Base-by-base conservation (phyloP, 64 coral and sea anemone species). In the Cladopsammia gracilis region DNA sequence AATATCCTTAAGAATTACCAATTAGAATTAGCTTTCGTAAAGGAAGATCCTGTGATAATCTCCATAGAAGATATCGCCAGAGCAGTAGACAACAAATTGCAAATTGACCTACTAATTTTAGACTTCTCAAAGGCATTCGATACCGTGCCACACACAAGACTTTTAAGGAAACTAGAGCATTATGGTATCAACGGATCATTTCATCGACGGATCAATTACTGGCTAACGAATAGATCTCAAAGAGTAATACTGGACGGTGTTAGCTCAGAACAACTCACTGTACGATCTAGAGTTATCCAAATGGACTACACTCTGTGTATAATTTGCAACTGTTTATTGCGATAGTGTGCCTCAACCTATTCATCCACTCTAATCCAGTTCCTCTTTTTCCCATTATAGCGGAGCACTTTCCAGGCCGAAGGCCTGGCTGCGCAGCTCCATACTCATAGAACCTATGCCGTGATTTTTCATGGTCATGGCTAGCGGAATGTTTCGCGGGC, bases 91-190 rank as follows among this genome's bases (percentile, higher is more conserved):
- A 76, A 76, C 25, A 90, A 71, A 89, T 89, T 22, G 23, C 87
- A 89, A 89, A 71, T 89, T 64, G 88, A 90, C 20, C 76, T 90
- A 19, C 62, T 90, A 11, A 64, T 80, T 20, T 48, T 90, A 82
- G 88, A 80, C 19, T 90, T 90, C 20, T 90, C 88, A 1, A 90
- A 90, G 76, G 88, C 88, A 8, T 79, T 90, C 19, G 88, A 79
- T 13, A 50, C 26, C 16, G 73, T 77, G 2, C 86, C 86, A 6
- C 86, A 88, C 24, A 12, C 70, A 18, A 88, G 86, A 54, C 86
- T 88, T 47, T 58, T 88, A 76, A 76, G 44, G 56, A 88, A 88
- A 13, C 70, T 88, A 4, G 86, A 88, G 69, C 67, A 88, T 19
- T 61, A 58, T 52, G 70, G 69, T 10, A 43, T 53, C 2, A 61